Evolutionary conservation across 1,140 invertebrate species (phyloP).

Genomic region (Drosophila auraria): DNA sequence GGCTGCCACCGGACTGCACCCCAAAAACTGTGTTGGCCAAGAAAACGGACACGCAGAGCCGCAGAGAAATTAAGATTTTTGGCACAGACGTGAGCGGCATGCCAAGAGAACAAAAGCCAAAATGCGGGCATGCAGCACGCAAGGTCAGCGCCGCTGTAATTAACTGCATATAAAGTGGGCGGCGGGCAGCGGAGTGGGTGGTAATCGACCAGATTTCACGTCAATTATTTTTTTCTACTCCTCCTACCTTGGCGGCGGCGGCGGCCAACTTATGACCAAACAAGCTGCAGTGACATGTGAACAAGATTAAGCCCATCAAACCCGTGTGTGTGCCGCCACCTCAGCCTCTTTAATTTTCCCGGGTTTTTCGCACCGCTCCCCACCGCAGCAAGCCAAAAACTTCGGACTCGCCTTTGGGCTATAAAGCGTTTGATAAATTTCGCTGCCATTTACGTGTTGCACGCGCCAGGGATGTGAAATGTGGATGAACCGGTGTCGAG

Average conservation of each 20-base stretch:
- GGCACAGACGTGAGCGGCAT: constrained; percentile 75
- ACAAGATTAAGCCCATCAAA: constrained; percentile 44
- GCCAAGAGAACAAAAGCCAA: constrained; percentile 53
- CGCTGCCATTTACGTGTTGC: constrained; percentile 69
- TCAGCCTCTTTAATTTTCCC: constrained; percentile 11
- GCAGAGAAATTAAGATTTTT: constrained; percentile 81
- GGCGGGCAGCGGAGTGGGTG: constrained; percentile 10
- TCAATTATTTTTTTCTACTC: constrained; percentile 65
- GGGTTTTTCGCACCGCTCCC: constrained; percentile 10
- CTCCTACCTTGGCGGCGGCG: constrained; percentile 12
- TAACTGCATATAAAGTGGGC: constrained; percentile 67
- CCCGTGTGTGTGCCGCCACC: background rate
- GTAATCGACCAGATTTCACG: constrained; percentile 62
- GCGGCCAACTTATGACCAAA: constrained; percentile 62
- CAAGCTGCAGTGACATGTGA: constrained; percentile 66
- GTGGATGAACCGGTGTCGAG: constrained; percentile 36
- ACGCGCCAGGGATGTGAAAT: constrained; percentile 56
- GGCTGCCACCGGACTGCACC: constrained; percentile 50
- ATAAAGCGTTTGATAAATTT: constrained; percentile 70
- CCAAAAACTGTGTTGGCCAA: constrained; percentile 42
- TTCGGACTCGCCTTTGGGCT: constrained; percentile 42
- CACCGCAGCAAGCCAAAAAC: constrained; percentile 42
- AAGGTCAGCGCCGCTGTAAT: constrained; percentile 73
- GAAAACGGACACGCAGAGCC: constrained; percentile 71
- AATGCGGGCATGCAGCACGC: constrained; percentile 67